phyloP scores from a whole-genome alignment of 1,140 invertebrate genomes.

The Chelonus insularis region DNA sequence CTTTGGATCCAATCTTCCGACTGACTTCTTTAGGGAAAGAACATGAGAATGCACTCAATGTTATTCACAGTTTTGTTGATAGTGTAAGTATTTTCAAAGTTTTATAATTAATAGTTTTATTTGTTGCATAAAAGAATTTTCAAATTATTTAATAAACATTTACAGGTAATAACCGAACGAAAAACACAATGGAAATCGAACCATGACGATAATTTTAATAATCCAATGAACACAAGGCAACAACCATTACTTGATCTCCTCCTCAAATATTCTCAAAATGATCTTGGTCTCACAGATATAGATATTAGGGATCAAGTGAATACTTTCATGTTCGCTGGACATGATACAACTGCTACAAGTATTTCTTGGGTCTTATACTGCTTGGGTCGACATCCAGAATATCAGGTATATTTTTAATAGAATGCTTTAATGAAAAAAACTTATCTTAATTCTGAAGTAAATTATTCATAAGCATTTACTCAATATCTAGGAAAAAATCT shows the following conservation, averaged over 20 bases:
- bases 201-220: constrained; percentile 35
- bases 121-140: neutral
- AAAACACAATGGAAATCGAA: constrained; percentile 46
- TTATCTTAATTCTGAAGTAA: too few relatives aligned
- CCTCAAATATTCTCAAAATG: constrained; percentile 53
- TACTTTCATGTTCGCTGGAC: constrained; percentile 72
- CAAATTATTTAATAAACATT: neutral
- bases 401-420: constrained; percentile 63
- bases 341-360: constrained; percentile 64
- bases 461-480: too few relatives aligned
- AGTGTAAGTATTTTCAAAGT: constrained; percentile 36
- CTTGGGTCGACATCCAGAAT: constrained; percentile 58
- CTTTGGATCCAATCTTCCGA: constrained; percentile 62
- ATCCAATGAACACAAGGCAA: constrained; percentile 48
- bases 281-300: constrained; percentile 44
- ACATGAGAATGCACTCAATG: constrained; percentile 58
- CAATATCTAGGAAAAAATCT: constrained; percentile 60
- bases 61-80: constrained; percentile 67
- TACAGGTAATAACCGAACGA: constrained; percentile 55
- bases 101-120: constrained; percentile 3
- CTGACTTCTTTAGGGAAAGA: constrained; percentile 58
- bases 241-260: constrained; percentile 70
- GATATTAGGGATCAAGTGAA: constrained; percentile 67
- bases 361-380: constrained; percentile 62
- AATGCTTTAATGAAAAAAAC: too few relatives aligned